Evolutionary conservation across 30 jellyfish, hydroid and myxozoan species (phyloP), one percentile per base, ranked within the genome.

Genomic region (Aurelia sp.): DNA sequence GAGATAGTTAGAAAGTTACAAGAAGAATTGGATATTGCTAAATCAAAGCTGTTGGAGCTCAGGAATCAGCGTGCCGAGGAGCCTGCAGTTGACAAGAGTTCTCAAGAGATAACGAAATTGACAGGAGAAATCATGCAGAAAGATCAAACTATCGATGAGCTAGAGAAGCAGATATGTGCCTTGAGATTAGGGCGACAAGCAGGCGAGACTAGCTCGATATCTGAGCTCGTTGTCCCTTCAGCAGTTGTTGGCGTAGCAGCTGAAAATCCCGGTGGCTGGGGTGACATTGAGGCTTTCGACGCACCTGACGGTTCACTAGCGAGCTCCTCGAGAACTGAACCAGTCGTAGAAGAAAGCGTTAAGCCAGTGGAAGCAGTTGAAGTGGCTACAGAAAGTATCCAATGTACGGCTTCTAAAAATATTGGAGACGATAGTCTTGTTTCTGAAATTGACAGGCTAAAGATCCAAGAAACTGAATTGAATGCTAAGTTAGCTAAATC

Each of bases 231-330:
- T 33, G 31, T 31, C 3, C 86, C 86, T 3, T 23, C 59, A 13
- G 60, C 59, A 15, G 35, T 48, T 15, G 75, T 74, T 22, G 51
- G 73, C 17, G 81, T 80, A 12, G n/a, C 58, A 21, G 74, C 82
- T 3, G 90, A 80, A 21, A 6, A 23, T 12, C 66, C 69, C n/a
- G 69, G 47, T 78, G 84, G 79, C 21, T 67, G 81, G 75, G 74
- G 75, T 31, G 82, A 66, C 10, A 10, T 53, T 30, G 83, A 81
- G 3, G 60, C 41, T 18, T 11, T 19, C 27, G 66, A 15, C 31
- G 62, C 48, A 13, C 17, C 75, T 44, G 61, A 48, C 17, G 62
- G 30, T 13, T 59, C 22, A 9, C 8, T 6, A 11, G 81, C 62
- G 8, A 40, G 40, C 16, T 47, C 48, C 16, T 74, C 75, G n/a